Conservation (phyloP, 2,113 vertebrate genomes). For the Megaceryle torquata region DNA sequence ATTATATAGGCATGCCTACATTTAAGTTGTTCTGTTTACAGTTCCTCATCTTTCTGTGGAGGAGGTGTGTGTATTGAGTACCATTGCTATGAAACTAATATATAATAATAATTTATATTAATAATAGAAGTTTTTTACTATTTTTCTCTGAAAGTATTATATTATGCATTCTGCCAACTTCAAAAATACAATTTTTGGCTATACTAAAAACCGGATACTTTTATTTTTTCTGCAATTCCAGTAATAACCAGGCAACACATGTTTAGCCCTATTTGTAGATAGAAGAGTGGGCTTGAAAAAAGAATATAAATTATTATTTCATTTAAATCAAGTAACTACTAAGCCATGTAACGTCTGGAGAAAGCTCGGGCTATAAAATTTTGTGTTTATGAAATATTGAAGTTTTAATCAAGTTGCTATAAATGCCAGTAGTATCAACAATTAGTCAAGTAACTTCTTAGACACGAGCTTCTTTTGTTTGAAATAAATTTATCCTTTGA, state of each 20-base stretch:
- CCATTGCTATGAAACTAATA: background rate
- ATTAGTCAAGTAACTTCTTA: conserved; percentile 50
- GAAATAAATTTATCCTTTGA: conserved; percentile 60
- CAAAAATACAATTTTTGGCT: background rate
- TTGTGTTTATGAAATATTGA: conserved; percentile 60
- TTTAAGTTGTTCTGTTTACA: background rate
- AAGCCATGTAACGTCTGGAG: background rate
- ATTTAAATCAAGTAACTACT: conserved; percentile 30
- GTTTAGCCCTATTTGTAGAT: background rate
- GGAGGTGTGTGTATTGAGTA: background rate
- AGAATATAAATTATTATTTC: conserved; percentile 45
- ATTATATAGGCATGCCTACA: background rate
- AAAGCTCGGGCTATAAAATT: conserved; percentile 45
- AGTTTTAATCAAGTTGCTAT: conserved; percentile 62
- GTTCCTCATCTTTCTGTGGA: background rate
- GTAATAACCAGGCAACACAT: background rate
- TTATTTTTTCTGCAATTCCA: background rate
- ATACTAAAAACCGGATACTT: background rate
- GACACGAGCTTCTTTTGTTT: conserved; percentile 44
- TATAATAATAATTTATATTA: background rate
- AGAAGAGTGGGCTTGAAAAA: conserved; percentile 42
- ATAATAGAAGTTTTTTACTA: conserved; percentile 4
- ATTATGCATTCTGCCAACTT: conserved; percentile 28
- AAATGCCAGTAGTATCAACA: conserved; percentile 54
- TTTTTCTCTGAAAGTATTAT: conserved; percentile 39